Conservation (phyloP, 2,797 vertebrate species). For the Poecilia velifera region DNA sequence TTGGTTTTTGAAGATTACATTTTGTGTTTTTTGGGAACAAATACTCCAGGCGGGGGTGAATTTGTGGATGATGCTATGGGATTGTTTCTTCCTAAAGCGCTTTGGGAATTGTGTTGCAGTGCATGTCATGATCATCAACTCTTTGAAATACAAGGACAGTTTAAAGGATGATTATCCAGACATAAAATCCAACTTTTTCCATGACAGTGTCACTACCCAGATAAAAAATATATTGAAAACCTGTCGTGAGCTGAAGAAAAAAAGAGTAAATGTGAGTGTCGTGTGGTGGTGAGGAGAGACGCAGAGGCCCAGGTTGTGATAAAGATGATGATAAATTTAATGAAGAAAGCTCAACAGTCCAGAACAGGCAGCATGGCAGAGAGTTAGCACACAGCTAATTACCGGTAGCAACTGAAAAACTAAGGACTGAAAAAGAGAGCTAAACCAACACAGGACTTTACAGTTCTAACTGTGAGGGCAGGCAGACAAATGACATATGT, state of each 20-base stretch:
- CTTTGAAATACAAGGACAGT: not conserved
- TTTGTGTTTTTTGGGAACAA: not conserved
- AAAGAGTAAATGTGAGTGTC: too few species aligned
- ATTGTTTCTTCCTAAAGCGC: not conserved
- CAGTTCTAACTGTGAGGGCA: too few species aligned
- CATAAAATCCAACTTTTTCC: not conserved
- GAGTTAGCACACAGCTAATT: too few species aligned
- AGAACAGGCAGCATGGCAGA: too few species aligned
- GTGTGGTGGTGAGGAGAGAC: too few species aligned
- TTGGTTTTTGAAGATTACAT: not conserved
- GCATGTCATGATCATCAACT: not conserved
- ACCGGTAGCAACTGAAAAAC: too few species aligned
- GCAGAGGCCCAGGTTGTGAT: too few species aligned
- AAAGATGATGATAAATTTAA: too few species aligned
- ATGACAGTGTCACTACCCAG: not conserved
- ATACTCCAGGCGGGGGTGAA: not conserved
- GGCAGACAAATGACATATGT: too few species aligned
- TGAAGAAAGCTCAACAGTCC: too few species aligned
- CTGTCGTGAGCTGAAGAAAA: not conserved
- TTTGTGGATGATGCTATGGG: not conserved
- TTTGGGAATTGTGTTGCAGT: not conserved
- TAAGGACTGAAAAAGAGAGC: too few species aligned
- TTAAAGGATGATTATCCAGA: not conserved
- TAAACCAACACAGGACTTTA: too few species aligned
- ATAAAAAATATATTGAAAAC: not conserved